phyloP scores from a whole-genome alignment of 2,113 vertebrate species.

The Bos indicus region DNA sequence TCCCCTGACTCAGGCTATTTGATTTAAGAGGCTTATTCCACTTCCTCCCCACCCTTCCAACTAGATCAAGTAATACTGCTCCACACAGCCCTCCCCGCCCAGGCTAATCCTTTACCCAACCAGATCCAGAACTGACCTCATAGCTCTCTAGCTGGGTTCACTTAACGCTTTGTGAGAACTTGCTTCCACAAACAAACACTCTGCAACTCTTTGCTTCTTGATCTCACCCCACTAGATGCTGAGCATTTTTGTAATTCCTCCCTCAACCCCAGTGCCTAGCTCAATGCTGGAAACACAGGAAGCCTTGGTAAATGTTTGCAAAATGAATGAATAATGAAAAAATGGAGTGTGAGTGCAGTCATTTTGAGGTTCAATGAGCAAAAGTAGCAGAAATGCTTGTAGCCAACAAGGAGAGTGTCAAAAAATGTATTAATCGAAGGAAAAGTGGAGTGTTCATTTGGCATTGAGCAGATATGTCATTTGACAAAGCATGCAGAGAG shows the following conservation, averaged over 20 bases:
- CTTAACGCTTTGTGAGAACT: not conserved
- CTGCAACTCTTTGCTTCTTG: not conserved
- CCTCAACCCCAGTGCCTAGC: not conserved
- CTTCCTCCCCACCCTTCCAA: not conserved
- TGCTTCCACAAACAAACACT: not conserved
- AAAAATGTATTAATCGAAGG: not conserved
- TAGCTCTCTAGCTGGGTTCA: not conserved
- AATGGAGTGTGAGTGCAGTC: not conserved
- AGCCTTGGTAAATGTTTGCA: not conserved
- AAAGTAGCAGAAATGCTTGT: not conserved
- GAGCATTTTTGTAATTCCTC: not conserved
- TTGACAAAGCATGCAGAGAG: not conserved
- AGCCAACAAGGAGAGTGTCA: not conserved
- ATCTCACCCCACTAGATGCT: not conserved
- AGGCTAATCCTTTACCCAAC: not conserved
- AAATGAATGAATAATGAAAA: not conserved
- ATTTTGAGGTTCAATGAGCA: not conserved
- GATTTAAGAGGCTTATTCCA: not conserved
- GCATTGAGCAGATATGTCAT: not conserved
- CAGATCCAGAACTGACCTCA: not conserved
- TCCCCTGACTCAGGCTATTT: not conserved
- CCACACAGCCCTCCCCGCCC: not conserved
- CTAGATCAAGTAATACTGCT: not conserved
- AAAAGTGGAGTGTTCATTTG: not conserved
- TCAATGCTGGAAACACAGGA: not conserved